Conservation (phyloP, 2,113 vertebrate species). For the Balaenoptera acutorostrata region DNA sequence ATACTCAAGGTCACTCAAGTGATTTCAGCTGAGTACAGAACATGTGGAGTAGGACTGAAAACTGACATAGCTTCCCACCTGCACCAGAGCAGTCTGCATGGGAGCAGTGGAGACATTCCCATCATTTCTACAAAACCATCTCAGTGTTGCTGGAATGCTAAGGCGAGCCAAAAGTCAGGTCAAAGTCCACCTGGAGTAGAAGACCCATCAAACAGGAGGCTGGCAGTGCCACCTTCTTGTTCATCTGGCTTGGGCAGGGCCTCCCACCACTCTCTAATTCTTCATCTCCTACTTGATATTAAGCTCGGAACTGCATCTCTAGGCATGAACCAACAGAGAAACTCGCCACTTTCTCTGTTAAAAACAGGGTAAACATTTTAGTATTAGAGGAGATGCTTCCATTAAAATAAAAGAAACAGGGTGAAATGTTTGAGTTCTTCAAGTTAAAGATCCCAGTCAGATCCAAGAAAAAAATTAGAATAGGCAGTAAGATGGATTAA, state of each 20-base stretch:
- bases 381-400: background rate
- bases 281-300: background rate
- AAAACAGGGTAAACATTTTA: background rate
- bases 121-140: background rate
- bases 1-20: background rate
- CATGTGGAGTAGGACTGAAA: background rate
- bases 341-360: background rate
- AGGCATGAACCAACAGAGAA: background rate
- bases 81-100: background rate
- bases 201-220: too few species aligned
- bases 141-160: background rate
- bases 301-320: background rate
- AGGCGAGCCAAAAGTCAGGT: background rate
- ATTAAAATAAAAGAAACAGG: background rate
- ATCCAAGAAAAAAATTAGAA: background rate
- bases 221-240: background rate
- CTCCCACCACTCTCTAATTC: background rate
- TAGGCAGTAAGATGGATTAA: background rate
- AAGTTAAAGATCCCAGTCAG: background rate
- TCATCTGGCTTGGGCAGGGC: background rate
- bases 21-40: background rate
- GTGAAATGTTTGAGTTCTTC: background rate
- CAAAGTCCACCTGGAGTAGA: too few species aligned
- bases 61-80: too few species aligned
- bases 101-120: background rate